A percentile compares a stretch with the other conserved stretches of the same genome.
phyloP scores from a whole-genome alignment of 2,888 invertebrate species.

The Augochlorella aurata region DNA sequence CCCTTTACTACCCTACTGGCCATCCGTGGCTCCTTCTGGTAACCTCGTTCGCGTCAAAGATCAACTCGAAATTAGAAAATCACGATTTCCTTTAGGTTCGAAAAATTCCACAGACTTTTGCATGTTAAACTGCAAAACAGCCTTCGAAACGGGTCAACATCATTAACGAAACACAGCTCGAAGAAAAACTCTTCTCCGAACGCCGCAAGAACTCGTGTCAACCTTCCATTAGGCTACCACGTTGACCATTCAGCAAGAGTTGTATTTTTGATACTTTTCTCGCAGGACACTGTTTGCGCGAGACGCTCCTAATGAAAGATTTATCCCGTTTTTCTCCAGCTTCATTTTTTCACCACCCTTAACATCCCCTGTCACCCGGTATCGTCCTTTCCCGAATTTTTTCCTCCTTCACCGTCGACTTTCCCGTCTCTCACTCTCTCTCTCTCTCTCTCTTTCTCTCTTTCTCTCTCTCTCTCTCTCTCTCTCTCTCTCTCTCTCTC shows the following conservation, averaged over 20 bases:
- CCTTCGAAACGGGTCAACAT: no score
- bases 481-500: no score
- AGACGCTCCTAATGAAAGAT: slow-evolving; percentile 16
- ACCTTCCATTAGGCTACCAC: background rate
- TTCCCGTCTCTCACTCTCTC: background rate
- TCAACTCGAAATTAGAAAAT: background rate
- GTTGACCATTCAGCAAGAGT: background rate
- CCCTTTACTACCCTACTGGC: background rate
- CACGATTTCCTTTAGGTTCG: background rate
- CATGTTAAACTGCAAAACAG: no score
- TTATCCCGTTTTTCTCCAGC: background rate
- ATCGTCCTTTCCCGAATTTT: background rate
- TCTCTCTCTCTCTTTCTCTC: no score
- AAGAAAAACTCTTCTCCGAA: background rate
- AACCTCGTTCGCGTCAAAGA: background rate
- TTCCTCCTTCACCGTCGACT: background rate
- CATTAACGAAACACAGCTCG: background rate
- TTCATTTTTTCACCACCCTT: background rate
- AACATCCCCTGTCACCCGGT: background rate
- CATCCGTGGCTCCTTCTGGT: background rate
- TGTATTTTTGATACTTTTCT: slow-evolving; percentile 18
- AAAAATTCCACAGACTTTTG: background rate
- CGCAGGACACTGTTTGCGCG: background rate
- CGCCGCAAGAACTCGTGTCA: background rate
- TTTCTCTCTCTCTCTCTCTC: no score